A percentile compares a stretch with the other conserved stretches of the same genome.
These are phyloP conservation scores for Ispidina lecontei DNA, from an alignment of 2,797 vertebrate genomes.

Conservation along the genomic window DNA sequence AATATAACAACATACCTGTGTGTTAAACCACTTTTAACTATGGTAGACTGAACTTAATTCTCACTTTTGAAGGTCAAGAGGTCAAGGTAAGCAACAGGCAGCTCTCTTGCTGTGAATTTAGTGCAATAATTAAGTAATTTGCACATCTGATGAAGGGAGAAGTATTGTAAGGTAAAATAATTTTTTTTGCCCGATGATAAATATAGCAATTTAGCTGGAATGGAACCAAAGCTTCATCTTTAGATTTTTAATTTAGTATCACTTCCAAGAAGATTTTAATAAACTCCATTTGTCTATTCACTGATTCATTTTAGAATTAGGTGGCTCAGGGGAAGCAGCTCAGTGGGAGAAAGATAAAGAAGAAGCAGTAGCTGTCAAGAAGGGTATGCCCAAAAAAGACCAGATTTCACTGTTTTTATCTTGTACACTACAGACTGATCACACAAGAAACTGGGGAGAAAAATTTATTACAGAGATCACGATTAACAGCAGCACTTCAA, in stretches of 20 bases:
- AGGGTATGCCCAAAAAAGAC: conserved; percentile 47
- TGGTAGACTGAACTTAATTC: conserved; percentile 17
- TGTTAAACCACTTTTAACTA: conserved; percentile 13
- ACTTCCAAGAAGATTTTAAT: conserved; percentile 22
- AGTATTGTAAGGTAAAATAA: neutral
- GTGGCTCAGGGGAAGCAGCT: neutral
- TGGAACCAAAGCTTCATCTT: neutral
- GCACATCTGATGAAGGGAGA: conserved; percentile 42
- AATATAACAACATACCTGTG: conserved; percentile 3
- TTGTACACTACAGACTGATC: conserved; percentile 25
- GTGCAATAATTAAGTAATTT: conserved; percentile 42
- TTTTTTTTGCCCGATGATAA: neutral
- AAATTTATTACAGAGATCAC: conserved; percentile 22
- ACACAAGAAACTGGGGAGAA: conserved; percentile 17
- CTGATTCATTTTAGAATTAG: neutral
- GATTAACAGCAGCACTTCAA: conserved; percentile 6
- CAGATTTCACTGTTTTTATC: conserved; percentile 19
- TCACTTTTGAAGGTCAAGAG: conserved; percentile 32
- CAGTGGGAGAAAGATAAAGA: conserved; percentile 37
- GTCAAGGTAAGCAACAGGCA: conserved; percentile 1
- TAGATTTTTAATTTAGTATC: neutral
- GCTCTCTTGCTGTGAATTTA: conserved; percentile 26
- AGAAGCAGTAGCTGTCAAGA: conserved; percentile 58
- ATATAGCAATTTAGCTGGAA: neutral
- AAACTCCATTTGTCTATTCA: conserved; percentile 15